Evolutionary conservation across 2,113 vertebrate genomes (phyloP), one percentile per base, ranked within the genome.

Genomic region (Clarias gariepinus): DNA sequence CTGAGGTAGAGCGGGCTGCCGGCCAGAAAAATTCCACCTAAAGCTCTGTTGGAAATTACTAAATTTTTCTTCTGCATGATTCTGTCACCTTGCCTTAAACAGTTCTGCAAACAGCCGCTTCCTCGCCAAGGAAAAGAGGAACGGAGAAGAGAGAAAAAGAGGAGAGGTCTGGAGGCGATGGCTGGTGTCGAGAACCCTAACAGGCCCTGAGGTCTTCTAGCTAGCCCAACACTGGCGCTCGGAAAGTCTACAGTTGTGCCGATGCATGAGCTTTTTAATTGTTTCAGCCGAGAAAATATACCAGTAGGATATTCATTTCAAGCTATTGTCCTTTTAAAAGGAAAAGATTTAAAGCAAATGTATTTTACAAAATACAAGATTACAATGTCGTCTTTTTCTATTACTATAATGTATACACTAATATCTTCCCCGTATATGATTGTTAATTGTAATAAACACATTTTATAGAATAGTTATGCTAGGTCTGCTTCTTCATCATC

Each of bases 81-180:
- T 92, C 91, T 92, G 93, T 94, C 94, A 94, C 93, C 92, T 94
- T 91, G 91, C 90, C 91, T 92, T 91, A 92, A 95, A 94, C 91
- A 88, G 89, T 87, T 90, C 91, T 71, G 88, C 92, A 93, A 92
- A 93, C 91, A 89, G n/a, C 58, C 73, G 33, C 30, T 80, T 86
- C 36, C 77, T 81, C 52, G 30, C 64, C 13, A 47, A 81, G 68
- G 41, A 52, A 77, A 33, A 87, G 71, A 57, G 52, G 33, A 30
- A 77, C 15, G 36, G 68, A 74, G 55, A 30, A 76, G 53, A 61
- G 58, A 30, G 30, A 53, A 11, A 57, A 87, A 55, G 58, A 41
- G 64, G 30, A 88, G 79, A 30, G 74, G 64, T 83, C 18, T 80
- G 61, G 16, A 81, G 85, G 81, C 41, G 19, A 57, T 52, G 78